Evolutionary conservation across 2,797 vertebrate genomes (phyloP).

Genomic region (Rallus crepitans): DNA sequence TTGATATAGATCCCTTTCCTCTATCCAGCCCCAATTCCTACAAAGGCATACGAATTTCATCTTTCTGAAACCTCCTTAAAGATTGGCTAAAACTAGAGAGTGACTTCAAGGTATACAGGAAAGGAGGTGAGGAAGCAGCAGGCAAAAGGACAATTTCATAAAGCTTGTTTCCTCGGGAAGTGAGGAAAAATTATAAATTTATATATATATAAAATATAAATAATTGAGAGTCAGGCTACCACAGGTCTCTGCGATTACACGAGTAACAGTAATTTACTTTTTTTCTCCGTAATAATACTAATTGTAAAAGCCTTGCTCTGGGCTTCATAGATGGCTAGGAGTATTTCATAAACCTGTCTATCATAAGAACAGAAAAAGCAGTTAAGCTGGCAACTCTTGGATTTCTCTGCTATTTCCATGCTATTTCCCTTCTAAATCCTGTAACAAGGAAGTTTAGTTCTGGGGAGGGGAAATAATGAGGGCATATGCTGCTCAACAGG

Average conservation of each 20-base stretch:
- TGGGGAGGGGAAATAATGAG: neutral
- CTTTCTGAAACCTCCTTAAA: neutral
- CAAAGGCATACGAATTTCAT: neutral
- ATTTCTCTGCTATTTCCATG: neutral
- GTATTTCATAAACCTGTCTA: neutral
- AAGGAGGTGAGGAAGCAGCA: neutral
- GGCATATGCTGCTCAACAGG: neutral
- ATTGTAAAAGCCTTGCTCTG: neutral
- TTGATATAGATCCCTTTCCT: neutral
- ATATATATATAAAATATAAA: too few species aligned
- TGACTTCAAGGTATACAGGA: neutral
- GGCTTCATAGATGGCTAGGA: neutral
- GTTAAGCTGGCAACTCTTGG: neutral
- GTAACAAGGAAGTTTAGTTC: neutral
- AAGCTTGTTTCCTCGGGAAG: constrained; percentile 4
- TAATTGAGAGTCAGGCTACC: neutral
- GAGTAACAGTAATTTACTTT: neutral
- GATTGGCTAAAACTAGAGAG: neutral
- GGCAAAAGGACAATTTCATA: neutral
- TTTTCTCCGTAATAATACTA: neutral
- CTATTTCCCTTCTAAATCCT: neutral
- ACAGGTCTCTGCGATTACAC: neutral
- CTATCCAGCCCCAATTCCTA: neutral
- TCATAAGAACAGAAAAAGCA: neutral
- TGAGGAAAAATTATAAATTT: neutral